Base-by-base conservation (phyloP, 1,140 invertebrate genomes). In the Cyphomyrmex costatus region DNA sequence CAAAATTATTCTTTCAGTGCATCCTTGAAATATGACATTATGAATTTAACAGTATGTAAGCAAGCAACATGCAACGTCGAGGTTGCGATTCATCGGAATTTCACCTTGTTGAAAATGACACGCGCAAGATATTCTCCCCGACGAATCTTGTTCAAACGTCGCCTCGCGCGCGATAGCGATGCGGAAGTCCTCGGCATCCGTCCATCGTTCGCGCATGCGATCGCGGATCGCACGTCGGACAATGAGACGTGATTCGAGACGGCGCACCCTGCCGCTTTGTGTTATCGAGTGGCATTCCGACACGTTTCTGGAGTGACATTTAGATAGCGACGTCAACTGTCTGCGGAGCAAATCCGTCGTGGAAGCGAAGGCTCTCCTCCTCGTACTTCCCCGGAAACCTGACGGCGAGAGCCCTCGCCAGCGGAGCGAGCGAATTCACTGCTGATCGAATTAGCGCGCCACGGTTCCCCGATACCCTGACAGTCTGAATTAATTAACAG, bases 401-500 rank as follows among this genome's bases (percentile, higher is more conserved):
- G 71, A 61, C 86, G 60, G 61, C 66, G 71, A 85, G 80, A 89
- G 85, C 89, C 90, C 87, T 88, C 87, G 82, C 85, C 86, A 88
- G 65, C 87, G 92, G 91, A 92, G 88, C 90, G 90, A 92, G 91
- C 88, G 93, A 94, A 91, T 92, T 93, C 91, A 91, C 92, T 93
- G 88, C 91, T 95, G 94, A 95, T 95, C 94, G 93, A 95, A 95
- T 95, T 95, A 95, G 92, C 93, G 93, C 92, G 89, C 92, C 91
- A 93, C 92, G 93, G 92, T 93, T 94, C 90, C 92, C 91, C 93
- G 94, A 95, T 95, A 95, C 93, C 92, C 92, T 93, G 92, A 93
- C 93, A 94, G 94, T 94, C 93, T 93, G 92, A 93, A 95, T 94
- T 94, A 95, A 95, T 95, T 95, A 95, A 95, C 94, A 93, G 90